Conservation (phyloP, 2,113 vertebrate species). For the Peucedramus taeniatus region DNA sequence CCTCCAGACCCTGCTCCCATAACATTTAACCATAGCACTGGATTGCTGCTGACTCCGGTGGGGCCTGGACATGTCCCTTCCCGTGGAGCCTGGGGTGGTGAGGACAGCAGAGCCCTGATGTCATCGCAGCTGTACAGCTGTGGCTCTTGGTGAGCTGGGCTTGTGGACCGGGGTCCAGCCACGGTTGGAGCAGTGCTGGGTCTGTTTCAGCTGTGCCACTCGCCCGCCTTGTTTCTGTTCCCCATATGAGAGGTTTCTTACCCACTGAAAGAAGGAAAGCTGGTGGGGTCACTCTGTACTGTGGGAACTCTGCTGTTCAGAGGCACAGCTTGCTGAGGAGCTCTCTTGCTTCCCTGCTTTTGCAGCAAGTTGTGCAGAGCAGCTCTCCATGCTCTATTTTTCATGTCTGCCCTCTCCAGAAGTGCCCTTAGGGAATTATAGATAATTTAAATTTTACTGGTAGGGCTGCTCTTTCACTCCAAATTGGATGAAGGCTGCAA, state of each 20-base stretch:
- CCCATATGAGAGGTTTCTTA: not conserved
- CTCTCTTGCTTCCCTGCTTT: not conserved
- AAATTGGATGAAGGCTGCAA: not conserved
- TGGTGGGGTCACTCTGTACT: not conserved
- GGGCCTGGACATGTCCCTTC: accelerated
- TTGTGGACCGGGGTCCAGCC: not conserved
- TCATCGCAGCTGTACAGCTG: not conserved
- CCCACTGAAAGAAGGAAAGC: not conserved
- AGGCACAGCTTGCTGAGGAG: not conserved
- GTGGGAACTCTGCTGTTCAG: not conserved
- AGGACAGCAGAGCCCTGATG: not conserved
- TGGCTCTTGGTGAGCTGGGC: not conserved
- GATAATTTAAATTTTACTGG: not conserved
- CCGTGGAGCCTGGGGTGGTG: not conserved
- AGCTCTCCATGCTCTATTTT: not conserved
- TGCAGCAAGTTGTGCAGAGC: not conserved
- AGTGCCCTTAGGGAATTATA: not conserved
- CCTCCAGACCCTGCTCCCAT: not conserved
- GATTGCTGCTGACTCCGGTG: accelerated
- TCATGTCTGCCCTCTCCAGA: not conserved
- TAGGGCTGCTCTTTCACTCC: not conserved
- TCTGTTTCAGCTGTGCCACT: not conserved
- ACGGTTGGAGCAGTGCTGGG: not conserved
- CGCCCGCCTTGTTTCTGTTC: not conserved
- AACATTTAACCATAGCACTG: accelerated